phyloP scores from a whole-genome alignment of 2,797 vertebrate genomes.

The Choloepus didactylus region DNA sequence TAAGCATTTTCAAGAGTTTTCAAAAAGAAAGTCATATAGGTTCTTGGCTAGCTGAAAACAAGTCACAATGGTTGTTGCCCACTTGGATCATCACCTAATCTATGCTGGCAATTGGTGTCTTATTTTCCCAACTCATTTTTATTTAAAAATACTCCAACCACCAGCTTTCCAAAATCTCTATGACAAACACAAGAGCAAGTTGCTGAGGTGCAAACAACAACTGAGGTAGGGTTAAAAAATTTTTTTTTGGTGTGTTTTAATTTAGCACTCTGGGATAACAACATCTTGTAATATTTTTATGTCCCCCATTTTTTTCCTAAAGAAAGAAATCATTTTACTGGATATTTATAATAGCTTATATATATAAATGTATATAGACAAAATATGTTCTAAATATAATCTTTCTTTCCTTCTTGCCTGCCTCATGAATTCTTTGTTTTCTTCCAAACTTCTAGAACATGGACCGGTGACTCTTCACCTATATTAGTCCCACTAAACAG shows the following conservation, averaged over 20 bases:
- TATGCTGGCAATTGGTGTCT: constrained; percentile 84
- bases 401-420: not conserved
- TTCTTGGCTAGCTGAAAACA: constrained; percentile 77
- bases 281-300: constrained; percentile 83
- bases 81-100: constrained; percentile 68
- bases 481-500: constrained; percentile 90
- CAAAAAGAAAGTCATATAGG: constrained; percentile 58
- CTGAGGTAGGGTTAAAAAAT: constrained; percentile 93
- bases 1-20: constrained; percentile 75
- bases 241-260: constrained; percentile 73
- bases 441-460: constrained; percentile 19
- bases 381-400: not conserved
- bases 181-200: constrained; percentile 92
- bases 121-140: constrained; percentile 88
- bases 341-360: constrained; percentile 88
- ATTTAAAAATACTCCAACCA: constrained; percentile 91
- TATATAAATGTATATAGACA: constrained; percentile 55
- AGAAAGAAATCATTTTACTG: constrained; percentile 87
- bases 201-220: constrained; percentile 93
- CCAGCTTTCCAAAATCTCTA: constrained; percentile 93
- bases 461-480: constrained; percentile 79
- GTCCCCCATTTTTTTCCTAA: constrained; percentile 72
- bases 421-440: not conserved
- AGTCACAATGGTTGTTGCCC: constrained; percentile 63
- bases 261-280: constrained; percentile 90